phyloP scores from a whole-genome alignment of 2,797 vertebrate species.

The Spinus olivaceus region DNA sequence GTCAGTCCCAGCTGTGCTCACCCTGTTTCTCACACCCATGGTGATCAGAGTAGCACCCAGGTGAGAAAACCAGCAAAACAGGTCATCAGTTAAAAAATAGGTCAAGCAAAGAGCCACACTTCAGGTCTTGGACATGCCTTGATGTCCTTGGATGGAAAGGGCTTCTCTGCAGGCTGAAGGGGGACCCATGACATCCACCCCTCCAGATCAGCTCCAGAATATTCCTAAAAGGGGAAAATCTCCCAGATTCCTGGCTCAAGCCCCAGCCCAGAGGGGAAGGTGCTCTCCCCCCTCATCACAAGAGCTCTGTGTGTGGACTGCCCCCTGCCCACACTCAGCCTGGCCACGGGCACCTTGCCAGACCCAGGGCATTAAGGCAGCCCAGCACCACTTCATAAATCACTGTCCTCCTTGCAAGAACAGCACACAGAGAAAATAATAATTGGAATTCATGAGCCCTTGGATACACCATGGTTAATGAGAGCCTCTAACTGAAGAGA shows the following conservation, averaged over 20 bases:
- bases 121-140: accelerated
- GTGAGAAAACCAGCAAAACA: neutral
- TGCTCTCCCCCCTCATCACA: neutral
- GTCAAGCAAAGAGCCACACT: neutral
- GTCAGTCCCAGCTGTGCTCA: neutral
- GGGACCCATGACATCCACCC: neutral
- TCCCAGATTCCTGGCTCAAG: neutral
- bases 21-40: neutral
- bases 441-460: neutral
- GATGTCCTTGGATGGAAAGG: neutral
- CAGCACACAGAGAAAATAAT: neutral
- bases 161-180: neutral
- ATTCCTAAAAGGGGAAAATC: neutral
- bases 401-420: neutral
- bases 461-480: neutral
- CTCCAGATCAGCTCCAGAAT: neutral
- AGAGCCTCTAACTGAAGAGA: neutral
- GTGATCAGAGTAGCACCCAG: neutral
- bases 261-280: neutral
- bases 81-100: neutral
- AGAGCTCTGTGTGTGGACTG: neutral
- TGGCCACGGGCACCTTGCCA: neutral
- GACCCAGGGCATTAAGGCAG: neutral
- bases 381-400: neutral
- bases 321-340: neutral